A percentile compares a stretch with the other conserved stretches of the same genome.
phyloP scores from a whole-genome alignment of 2,113 vertebrate genomes.

The Nanorana parkeri region DNA sequence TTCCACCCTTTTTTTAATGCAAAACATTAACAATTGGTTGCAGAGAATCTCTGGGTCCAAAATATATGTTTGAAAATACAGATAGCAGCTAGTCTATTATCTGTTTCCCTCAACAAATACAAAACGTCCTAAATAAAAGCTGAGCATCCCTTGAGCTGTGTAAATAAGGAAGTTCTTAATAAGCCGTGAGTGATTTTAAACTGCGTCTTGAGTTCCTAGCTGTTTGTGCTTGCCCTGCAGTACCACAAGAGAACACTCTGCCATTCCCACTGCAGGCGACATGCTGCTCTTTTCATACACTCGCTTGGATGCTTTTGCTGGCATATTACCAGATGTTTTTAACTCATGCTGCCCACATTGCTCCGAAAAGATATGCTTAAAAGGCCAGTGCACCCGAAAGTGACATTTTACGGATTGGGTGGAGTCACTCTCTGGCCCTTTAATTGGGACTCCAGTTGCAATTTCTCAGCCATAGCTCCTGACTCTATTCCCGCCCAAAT shows the following conservation, averaged over 20 bases:
- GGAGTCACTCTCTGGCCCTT: too few relatives aligned
- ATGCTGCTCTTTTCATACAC: slow-evolving; percentile 30
- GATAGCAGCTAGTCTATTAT: background rate
- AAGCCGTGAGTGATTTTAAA: slow-evolving; percentile 18
- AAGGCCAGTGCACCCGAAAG: background rate
- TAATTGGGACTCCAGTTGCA: too few relatives aligned
- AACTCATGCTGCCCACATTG: slow-evolving; percentile 23
- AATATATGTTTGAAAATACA: background rate
- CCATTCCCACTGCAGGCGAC: slow-evolving; percentile 31
- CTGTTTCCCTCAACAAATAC: background rate
- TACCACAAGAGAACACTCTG: slow-evolving; percentile 36
- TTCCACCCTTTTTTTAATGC: too few relatives aligned
- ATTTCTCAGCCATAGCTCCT: too few relatives aligned
- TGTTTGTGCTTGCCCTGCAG: slow-evolving; percentile 15
- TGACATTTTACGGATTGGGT: too few relatives aligned
- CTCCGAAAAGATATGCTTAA: background rate
- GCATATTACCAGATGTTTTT: slow-evolving; percentile 41
- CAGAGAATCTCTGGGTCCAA: too few relatives aligned
- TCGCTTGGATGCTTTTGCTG: slow-evolving; percentile 8
- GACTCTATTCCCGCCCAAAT: too few relatives aligned
- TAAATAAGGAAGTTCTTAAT: slow-evolving; percentile 24
- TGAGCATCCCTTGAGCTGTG: background rate
- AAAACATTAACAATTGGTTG: too few relatives aligned
- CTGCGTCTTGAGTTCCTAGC: background rate
- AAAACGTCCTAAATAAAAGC: slow-evolving; percentile 3